Conservation (phyloP, 2,888 invertebrate species). For the Agapostemon virescens region DNA sequence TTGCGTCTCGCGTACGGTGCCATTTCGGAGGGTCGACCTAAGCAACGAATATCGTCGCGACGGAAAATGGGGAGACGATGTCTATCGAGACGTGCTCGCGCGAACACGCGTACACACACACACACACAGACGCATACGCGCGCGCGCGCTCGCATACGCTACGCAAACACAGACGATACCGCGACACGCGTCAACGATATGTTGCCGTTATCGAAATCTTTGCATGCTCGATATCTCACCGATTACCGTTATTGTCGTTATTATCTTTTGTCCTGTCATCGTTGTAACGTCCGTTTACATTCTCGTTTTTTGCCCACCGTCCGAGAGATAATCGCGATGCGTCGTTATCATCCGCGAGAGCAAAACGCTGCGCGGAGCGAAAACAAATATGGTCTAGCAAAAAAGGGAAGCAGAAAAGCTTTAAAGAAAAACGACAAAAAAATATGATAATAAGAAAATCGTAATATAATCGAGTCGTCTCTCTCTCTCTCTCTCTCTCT, state of each 20-base stretch:
- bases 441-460: background rate
- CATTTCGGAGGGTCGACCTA: background rate
- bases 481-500: too few species aligned
- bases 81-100: background rate
- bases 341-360: background rate
- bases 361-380: background rate
- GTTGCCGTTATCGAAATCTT: constrained; percentile 42
- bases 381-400: background rate
- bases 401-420: background rate
- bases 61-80: background rate
- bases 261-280: constrained; percentile 37
- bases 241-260: constrained; percentile 37
- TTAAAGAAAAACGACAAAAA: too few species aligned
- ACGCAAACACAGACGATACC: background rate
- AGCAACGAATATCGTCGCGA: background rate
- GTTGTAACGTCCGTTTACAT: constrained; percentile 31
- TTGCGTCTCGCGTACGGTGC: constrained; percentile 22
- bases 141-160: background rate
- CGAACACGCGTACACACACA: background rate
- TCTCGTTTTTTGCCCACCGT: constrained; percentile 18
- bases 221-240: constrained; percentile 44
- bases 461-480: constrained; percentile 42
- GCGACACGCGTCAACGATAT: constrained; percentile 27
- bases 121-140: background rate
- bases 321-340: constrained; percentile 32